Base-by-base conservation (phyloP, 2,888 invertebrate species). In the Itoplectis maculator region DNA sequence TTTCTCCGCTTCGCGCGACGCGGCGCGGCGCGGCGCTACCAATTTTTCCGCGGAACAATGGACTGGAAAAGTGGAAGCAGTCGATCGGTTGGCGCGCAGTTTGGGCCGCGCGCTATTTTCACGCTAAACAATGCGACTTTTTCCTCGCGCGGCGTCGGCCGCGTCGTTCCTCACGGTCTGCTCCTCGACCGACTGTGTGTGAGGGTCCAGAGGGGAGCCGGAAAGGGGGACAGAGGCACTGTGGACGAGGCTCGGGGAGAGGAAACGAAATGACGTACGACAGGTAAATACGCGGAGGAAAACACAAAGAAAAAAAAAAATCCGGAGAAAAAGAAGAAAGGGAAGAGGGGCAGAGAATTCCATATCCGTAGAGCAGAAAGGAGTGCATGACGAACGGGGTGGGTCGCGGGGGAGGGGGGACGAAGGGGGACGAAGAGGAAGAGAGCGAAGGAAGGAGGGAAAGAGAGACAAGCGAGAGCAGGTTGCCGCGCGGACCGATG, bases 61-160 rank as follows among this genome's bases (percentile, higher is more conserved):
- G 78, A 77, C 72, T 65, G 83, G 72, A 79, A 81, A 80, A 81
- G 74, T 75, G 81, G 81, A 82, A 83, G 79, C 79, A 83, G 83
- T 83, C 81, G 83, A 85, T 82, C 80, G 83, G 59, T 40, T 29
- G 51, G 42, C 65, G 40, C 63, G 29, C 69, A 35, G 37, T 59
- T 9, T 37, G 35, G 66, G 63, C n/a, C n/a, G n/a, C 61, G 72
- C 74, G 79, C 70, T 85, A 83, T 83, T 85, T 85, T 82, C 75
- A 78, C 79, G 76, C 81, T 72, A 82, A 83, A 85, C 85, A 85
- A 85, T 85, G 82, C 83, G 85, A 85, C 83, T 85, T 85, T 85
- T 85, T 79, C 72, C 82, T 73, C 81, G 56, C 54, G 74, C 68
- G 51, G 70, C 47, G 63, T 15, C 40, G n/a, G n/a, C n/a, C n/a